Percentiles rank a stretch among this genome's conserved stretches.
Evolutionary conservation across 2,888 invertebrate genomes (phyloP).

Genomic region (Orgyia antiqua): DNA sequence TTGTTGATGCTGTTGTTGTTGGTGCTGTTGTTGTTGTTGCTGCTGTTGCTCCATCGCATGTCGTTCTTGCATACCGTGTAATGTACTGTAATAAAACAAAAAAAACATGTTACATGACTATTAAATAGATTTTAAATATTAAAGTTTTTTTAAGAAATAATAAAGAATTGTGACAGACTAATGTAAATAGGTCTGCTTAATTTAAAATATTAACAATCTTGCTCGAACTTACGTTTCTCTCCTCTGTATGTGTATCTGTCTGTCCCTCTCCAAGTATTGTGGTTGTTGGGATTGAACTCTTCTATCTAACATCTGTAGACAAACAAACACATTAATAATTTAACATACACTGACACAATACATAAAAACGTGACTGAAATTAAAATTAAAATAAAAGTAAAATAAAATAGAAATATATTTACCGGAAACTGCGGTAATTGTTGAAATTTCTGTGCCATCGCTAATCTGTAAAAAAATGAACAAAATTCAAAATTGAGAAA

Average conservation of each 20-base stretch:
- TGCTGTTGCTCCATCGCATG: constrained; percentile 53
- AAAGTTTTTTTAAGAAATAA: background rate
- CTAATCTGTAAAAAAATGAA: constrained; percentile 26
- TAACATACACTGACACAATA: too few relatives aligned
- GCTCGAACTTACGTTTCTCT: constrained; percentile 47
- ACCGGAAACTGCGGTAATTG: constrained; percentile 43
- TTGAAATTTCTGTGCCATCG: constrained; percentile 53
- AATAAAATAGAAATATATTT: constrained; percentile 8
- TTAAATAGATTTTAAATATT: too few relatives aligned
- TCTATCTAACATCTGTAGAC: constrained; percentile 54
- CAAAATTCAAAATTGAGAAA: background rate
- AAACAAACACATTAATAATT: constrained; percentile 9
- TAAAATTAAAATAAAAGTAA: too few relatives aligned
- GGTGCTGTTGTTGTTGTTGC: constrained; percentile 37
- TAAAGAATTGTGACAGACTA: background rate
- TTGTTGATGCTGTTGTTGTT: constrained; percentile 40
- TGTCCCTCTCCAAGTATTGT: constrained; percentile 55
- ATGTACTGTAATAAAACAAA: constrained; percentile 28
- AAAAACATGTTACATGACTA: too few relatives aligned
- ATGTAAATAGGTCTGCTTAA: too few relatives aligned
- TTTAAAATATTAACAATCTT: too few relatives aligned
- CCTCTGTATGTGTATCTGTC: constrained; percentile 49
- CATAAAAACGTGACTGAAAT: too few relatives aligned
- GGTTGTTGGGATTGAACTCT: constrained; percentile 57
- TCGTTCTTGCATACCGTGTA: constrained; percentile 57